phyloP scores from a whole-genome alignment of 2,888 invertebrate genomes.

The Theodoxus fluviatilis region DNA sequence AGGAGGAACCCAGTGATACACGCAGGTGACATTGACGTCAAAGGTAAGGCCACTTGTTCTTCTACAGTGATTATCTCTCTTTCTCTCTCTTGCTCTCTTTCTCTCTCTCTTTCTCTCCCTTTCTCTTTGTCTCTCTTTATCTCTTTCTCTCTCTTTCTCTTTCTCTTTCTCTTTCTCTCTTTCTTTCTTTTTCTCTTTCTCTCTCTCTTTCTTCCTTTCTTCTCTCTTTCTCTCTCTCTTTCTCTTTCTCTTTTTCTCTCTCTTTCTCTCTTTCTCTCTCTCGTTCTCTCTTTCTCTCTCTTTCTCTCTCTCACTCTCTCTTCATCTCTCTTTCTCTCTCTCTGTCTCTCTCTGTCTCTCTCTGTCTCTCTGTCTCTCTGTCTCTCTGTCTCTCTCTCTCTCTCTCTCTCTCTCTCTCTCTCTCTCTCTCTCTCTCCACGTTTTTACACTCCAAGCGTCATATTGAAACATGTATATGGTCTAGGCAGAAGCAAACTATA shows the following conservation, averaged over 20 bases:
- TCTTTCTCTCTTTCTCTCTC: slow-evolving; percentile 1
- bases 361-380: slow-evolving; percentile 19
- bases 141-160: slow-evolving; percentile 17
- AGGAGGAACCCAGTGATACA: too few relatives aligned
- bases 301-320: slow-evolving; percentile 7
- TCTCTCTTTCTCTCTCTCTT: neutral
- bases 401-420: neutral
- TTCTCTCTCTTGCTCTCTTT: neutral
- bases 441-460: too few relatives aligned
- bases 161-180: slow-evolving; percentile 11
- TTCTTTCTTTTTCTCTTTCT: neutral
- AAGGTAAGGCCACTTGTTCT: too few relatives aligned
- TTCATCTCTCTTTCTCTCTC: slow-evolving; percentile 28
- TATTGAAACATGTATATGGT: too few relatives aligned
- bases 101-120: slow-evolving; percentile 13
- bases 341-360: slow-evolving; percentile 21
- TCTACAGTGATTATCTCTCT: too few relatives aligned
- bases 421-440: neutral
- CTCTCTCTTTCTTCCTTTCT: neutral
- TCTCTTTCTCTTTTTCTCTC: neutral
- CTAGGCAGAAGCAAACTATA: too few relatives aligned
- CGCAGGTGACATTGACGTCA: too few relatives aligned
- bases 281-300: slow-evolving; percentile 17
- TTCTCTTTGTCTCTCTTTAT: neutral
- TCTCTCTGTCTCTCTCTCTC: slow-evolving; percentile 16